Conservation (phyloP, 2,888 invertebrate species). For the Aricia artaxerxes region DNA sequence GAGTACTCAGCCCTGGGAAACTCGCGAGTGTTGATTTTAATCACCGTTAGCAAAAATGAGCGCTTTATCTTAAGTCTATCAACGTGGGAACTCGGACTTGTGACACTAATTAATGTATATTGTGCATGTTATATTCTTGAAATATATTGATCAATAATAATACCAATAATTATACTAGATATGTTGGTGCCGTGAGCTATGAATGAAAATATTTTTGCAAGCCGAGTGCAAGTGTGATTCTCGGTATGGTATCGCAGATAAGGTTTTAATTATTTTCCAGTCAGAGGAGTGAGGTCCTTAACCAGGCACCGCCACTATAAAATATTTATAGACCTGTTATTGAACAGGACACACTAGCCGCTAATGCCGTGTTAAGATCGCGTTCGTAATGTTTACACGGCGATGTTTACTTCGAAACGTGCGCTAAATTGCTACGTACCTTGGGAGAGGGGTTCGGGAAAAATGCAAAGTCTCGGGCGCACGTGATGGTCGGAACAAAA, state of each 20-base stretch:
- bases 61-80: conserved; percentile 33
- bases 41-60: conserved; percentile 33
- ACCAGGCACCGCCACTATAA: conserved; percentile 52
- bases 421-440: conserved; percentile 22
- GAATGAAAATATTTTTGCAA: not conserved
- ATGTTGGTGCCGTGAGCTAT: not conserved
- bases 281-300: conserved; percentile 47
- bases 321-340: conserved; percentile 72
- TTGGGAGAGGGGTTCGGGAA: not conserved
- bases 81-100: conserved; percentile 32
- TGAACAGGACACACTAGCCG: conserved; percentile 58
- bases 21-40: conserved; percentile 31
- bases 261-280: conserved; percentile 49
- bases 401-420: conserved; percentile 22
- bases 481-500: conserved; percentile 75
- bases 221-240: not conserved
- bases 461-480: conserved; percentile 47
- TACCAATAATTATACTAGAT: not conserved
- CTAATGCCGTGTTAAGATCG: conserved; percentile 40
- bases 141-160: not conserved
- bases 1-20: conserved; percentile 32
- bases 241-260: conserved; percentile 40
- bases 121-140: not conserved
- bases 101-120: not conserved
- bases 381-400: conserved; percentile 36